These are phyloP conservation scores for Oncorhynchus mykiss DNA, from an alignment of 2,113 vertebrate genomes.

Conservation along the genomic window DNA sequence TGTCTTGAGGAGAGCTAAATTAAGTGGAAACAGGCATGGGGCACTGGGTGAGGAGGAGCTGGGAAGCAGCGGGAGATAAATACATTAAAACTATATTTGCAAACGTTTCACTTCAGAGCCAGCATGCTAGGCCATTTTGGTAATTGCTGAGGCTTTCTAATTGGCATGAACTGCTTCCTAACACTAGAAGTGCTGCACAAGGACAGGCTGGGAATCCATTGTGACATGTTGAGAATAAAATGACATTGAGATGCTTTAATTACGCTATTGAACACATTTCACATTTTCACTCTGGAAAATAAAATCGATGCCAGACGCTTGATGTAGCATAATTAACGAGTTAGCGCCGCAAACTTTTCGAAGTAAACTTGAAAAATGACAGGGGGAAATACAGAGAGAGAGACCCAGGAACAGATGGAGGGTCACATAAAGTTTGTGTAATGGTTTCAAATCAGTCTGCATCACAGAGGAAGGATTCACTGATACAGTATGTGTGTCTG, in stretches of 20 bases:
- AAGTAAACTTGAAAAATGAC: slow-evolving; percentile 52
- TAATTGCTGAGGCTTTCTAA: slow-evolving; percentile 64
- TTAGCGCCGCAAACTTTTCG: slow-evolving; percentile 50
- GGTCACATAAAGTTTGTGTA: slow-evolving; percentile 61
- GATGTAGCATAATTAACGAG: slow-evolving; percentile 68
- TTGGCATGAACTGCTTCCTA: slow-evolving; percentile 52
- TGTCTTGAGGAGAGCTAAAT: slow-evolving; percentile 47
- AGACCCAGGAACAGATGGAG: slow-evolving; percentile 61
- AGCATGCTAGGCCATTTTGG: slow-evolving; percentile 58
- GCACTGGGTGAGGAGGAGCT: slow-evolving; percentile 26
- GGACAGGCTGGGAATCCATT: slow-evolving; percentile 39
- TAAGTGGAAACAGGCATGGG: slow-evolving; percentile 43
- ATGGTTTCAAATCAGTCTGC: slow-evolving; percentile 38
- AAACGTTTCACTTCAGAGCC: slow-evolving; percentile 50
- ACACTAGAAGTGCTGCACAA: slow-evolving; percentile 41
- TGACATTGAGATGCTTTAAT: slow-evolving; percentile 55
- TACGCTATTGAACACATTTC: slow-evolving; percentile 55
- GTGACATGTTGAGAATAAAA: slow-evolving; percentile 63
- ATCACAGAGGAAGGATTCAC: slow-evolving; percentile 45
- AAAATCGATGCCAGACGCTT: slow-evolving; percentile 45
- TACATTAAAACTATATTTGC: slow-evolving; percentile 64
- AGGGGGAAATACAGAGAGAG: slow-evolving; percentile 19
- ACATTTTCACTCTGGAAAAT: slow-evolving; percentile 40
- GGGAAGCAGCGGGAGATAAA: slow-evolving; percentile 50
- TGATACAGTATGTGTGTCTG: slow-evolving; percentile 26